Conservation (phyloP, 2,888 invertebrate species). For the Apamea anceps region DNA sequence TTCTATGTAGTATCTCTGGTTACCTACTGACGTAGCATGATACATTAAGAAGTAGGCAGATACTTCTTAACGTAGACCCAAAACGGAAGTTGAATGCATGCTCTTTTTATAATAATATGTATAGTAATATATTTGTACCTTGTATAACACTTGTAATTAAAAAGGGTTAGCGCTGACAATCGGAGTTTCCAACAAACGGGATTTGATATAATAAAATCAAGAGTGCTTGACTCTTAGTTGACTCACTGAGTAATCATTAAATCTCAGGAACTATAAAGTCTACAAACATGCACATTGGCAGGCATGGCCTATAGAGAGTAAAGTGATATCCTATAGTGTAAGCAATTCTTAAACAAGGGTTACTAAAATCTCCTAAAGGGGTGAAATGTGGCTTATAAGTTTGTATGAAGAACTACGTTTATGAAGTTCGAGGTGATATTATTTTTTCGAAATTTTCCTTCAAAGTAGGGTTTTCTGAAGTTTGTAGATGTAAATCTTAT, state of each 20-base stretch:
- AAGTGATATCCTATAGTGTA: too few relatives aligned
- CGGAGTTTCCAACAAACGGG: background rate
- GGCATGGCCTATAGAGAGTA: background rate
- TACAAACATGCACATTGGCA: background rate
- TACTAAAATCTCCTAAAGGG: background rate
- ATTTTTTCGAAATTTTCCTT: background rate
- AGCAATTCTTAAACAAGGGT: background rate
- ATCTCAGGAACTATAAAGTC: background rate
- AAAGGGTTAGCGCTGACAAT: background rate
- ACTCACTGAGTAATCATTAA: background rate
- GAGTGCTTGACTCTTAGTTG: background rate
- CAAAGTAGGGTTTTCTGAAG: too few relatives aligned
- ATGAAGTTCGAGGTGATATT: background rate
- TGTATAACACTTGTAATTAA: background rate
- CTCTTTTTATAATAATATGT: background rate
- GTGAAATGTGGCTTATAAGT: background rate
- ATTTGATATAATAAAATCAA: constrained; percentile 6
- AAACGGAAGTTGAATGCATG: background rate
- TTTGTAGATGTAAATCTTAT: background rate
- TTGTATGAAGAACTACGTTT: background rate
- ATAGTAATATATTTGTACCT: constrained; percentile 1
- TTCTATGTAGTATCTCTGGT: background rate
- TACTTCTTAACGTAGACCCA: too few relatives aligned
- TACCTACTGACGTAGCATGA: background rate
- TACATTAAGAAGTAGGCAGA: background rate